Evolutionary conservation across 2,888 invertebrate species (phyloP).

Genomic region (Ashinkailepas kermadecensis): DNA sequence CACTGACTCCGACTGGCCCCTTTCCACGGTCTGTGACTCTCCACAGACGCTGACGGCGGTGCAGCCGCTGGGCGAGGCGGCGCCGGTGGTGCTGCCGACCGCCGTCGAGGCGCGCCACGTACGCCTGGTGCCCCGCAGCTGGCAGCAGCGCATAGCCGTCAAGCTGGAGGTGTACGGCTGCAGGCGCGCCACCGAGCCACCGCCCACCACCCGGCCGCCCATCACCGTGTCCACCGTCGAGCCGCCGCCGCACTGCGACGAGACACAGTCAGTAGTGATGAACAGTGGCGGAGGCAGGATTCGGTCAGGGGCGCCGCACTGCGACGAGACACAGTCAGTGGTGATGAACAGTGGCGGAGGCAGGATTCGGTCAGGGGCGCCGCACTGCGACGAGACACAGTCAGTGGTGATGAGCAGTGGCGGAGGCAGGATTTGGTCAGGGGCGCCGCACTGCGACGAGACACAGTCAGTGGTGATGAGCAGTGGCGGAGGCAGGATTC

Average conservation of each 20-base stretch:
- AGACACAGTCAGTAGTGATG: not conserved
- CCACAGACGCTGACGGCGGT: conserved; percentile 51
- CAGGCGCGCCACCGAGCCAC: conserved; percentile 37
- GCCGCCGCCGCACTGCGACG: conserved; percentile 15
- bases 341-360: not conserved
- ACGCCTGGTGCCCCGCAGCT: conserved; percentile 63
- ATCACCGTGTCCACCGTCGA: not conserved
- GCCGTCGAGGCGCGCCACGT: conserved; percentile 69
- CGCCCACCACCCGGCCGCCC: not conserved
- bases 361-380: not conserved
- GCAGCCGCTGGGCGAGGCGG: conserved; percentile 42
- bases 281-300: too few relatives aligned
- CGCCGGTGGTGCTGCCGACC: conserved; percentile 56
- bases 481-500: too few relatives aligned
- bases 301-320: too few relatives aligned
- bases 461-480: too few relatives aligned
- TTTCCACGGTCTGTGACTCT: too few relatives aligned
- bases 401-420: too few relatives aligned
- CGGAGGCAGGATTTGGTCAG: too few relatives aligned
- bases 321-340: not conserved
- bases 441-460: too few relatives aligned
- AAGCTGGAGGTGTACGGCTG: conserved; percentile 70
- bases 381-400: not conserved
- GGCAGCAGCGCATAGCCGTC: conserved; percentile 61
- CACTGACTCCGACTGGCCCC: too few relatives aligned